Evolutionary conservation across 2,797 vertebrate genomes (phyloP), one percentile per base, ranked within the genome.

Genomic region (Pseudochirops cupreus): DNA sequence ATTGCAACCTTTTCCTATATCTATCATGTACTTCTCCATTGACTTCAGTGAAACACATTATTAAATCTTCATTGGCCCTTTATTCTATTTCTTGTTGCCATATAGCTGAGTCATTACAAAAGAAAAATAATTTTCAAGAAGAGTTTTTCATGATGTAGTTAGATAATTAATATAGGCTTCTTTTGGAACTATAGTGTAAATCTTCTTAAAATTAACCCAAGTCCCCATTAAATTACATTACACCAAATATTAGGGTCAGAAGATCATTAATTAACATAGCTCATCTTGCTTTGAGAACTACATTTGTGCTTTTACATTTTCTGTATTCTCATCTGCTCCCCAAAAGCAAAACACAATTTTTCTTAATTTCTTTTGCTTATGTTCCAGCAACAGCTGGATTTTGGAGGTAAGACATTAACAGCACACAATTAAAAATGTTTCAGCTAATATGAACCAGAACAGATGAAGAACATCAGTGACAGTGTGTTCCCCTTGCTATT

Each of bases 91-190:
- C 21, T 87, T 87, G 39, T 50, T 46, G 9, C 67, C 2, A 39
- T 74, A 11, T 87, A 46, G 3, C 39, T 26, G n/a, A 62, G 33
- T 87, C 7, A 26, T 26, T 87, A 90, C 53, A 59, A 67, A 52
- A 18, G 11, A 1, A 91, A 96, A 97, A 94, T 28, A 90, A 82
- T 95, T 98, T 95, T 91, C 96, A 97, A 92, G 59, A 97, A 93
- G 62, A 90, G 31, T 92, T 97, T 74, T 93, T 94, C 56, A 94
- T 97, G 96, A 97, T 96, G 89, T 94, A 98, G 91, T 95, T 95
- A 98, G 96, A 95, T 94, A 98, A 98, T 98, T 98, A 98, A 98
- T 97, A 97, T 95, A 93, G 92, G 95, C 93, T 97, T 98, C 96
- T 97, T 97, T 98, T 98, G 97, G 97, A 98, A 96, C 94, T 12